Percentiles rank a stretch among this genome's conserved stretches.
Evolutionary conservation across 2,113 vertebrate species (phyloP).

Genomic region (Pangasianodon hypophthalmus): DNA sequence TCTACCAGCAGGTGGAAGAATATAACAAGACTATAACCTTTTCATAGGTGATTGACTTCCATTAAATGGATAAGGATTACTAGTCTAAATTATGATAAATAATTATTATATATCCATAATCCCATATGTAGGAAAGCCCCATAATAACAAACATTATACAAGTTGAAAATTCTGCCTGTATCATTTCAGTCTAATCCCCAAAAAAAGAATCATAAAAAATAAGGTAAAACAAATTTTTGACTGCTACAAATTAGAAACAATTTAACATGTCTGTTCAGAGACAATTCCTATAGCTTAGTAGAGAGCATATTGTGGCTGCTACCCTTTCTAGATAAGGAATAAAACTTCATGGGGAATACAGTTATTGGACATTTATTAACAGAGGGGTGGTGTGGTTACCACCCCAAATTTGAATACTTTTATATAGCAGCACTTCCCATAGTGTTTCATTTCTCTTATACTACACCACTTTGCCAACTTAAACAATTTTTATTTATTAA

Average conservation of each 20-base stretch:
- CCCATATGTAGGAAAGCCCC: neutral
- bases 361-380: neutral
- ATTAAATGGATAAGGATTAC: neutral
- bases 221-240: too few species aligned
- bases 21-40: neutral
- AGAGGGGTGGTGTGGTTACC: neutral
- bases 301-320: too few species aligned
- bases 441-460: neutral
- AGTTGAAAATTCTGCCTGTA: neutral
- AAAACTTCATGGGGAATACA: neutral
- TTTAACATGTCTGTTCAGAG: neutral
- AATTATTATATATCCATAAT: neutral
- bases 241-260: too few species aligned
- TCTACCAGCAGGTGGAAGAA: constrained; percentile 37
- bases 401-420: too few species aligned
- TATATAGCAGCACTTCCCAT: neutral
- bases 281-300: neutral
- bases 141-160: neutral
- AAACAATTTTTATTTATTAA: too few species aligned
- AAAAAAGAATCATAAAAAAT: neutral
- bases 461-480: too few species aligned
- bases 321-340: neutral
- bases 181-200: neutral
- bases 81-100: neutral
- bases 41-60: neutral